Evolutionary conservation across 2,113 vertebrate genomes (phyloP), one percentile per base, ranked within the genome.

Genomic region (Casuarius casuarius): DNA sequence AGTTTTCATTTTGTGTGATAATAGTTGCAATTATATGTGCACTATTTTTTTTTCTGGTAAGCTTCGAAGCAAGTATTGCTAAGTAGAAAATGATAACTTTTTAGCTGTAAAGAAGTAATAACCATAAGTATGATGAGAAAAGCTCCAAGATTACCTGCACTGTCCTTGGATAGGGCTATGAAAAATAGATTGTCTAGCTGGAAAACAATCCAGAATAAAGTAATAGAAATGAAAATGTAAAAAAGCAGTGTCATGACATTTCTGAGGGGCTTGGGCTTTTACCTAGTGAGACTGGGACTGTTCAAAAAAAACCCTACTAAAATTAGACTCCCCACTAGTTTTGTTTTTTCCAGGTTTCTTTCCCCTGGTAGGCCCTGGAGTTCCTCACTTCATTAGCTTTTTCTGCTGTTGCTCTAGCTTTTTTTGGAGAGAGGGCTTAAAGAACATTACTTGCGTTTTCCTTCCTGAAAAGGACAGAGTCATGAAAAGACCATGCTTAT

Each of bases 1-100:
- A 80, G 10, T 95, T 96, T 92, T 71, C 26, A 52, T 94, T 76
- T 94, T 92, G 22, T 35, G 20, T 68, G 48, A 72, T 35, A 33
- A 61, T 23, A 95, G 42, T 46, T 95, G 59, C 48, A 90, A 78
- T 75, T 35, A 61, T 59, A 87, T 67, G 58, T 90, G 44, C 12
- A 23, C 25, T n/a, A n/a, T 20, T 40, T 48, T 59, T 75, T 42
- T 58, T 26, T 7, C 29, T 58, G 35, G 17, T 10, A 78, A 40
- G 10, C 70, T 74, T 89, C 62, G 29, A 61, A 87, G 62, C 38
- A 91, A 3, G 38, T 70, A 52, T n/a, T 54, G 26, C 12, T 89
- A 31, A 90, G 33, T 33, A 94, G 54, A 63, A 90, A 78, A 91
- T n/a, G 4, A n/a, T 3, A 56, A 22, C 16, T 51, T 89, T 87